Percentiles rank a stretch among this genome's conserved stretches.
phyloP scores from a whole-genome alignment of 2,797 vertebrate species.

The Pteronotus mesoamericanus region DNA sequence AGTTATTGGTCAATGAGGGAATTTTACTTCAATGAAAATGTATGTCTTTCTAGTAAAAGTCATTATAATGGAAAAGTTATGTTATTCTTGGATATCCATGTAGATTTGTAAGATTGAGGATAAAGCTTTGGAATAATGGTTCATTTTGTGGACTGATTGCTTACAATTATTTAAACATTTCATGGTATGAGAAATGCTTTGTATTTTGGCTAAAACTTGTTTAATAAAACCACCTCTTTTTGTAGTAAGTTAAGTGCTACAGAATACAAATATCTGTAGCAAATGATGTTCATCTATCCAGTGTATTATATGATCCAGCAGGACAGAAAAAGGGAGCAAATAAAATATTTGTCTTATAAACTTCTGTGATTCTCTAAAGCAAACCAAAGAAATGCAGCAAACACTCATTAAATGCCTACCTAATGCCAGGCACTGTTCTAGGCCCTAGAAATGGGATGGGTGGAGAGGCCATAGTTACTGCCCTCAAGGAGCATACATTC shows the following conservation, averaged over 20 bases:
- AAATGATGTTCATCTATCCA: not conserved
- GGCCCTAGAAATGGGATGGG: not conserved
- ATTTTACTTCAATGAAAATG: conserved; percentile 72
- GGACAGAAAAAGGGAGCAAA: not conserved
- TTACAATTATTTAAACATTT: conserved; percentile 34
- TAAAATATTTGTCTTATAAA: not conserved
- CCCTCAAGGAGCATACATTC: accelerated
- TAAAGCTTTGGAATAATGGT: conserved; percentile 55
- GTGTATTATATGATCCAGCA: not conserved
- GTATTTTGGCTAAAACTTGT: not conserved
- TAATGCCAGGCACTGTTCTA: not conserved
- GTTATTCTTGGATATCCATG: conserved; percentile 66
- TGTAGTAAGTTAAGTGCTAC: not conserved
- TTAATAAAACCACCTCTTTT: not conserved
- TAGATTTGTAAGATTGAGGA: conserved; percentile 33
- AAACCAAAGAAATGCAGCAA: not conserved
- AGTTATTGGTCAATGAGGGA: conserved; percentile 62
- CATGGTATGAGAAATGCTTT: not conserved
- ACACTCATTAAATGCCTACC: not conserved
- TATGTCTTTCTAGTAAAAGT: conserved; percentile 68
- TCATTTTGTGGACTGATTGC: conserved; percentile 56
- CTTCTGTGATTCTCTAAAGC: not conserved
- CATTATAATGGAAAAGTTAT: conserved; percentile 69
- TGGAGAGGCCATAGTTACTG: not conserved
- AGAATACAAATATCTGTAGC: not conserved